These are phyloP conservation scores for Phasia obesa DNA, from an alignment of 2,888 invertebrate genomes.

Conservation along the genomic window DNA sequence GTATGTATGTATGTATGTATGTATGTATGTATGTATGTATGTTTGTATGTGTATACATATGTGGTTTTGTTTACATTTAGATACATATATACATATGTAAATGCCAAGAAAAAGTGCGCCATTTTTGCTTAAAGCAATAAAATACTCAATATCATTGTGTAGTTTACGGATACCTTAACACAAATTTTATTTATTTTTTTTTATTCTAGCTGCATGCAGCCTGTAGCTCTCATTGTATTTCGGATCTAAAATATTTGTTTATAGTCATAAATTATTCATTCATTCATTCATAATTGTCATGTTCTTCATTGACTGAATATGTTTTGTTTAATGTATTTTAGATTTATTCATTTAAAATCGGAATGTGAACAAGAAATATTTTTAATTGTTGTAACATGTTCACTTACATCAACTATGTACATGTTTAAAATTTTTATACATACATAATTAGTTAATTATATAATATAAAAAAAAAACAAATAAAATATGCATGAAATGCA, in stretches of 20 bases:
- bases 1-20: too few species aligned
- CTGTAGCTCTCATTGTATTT: slow-evolving; percentile 11
- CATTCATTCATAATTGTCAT: slow-evolving; percentile 60
- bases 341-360: slow-evolving; percentile 43
- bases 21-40: too few species aligned
- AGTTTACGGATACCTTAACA: background rate
- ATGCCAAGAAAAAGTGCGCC: too few species aligned
- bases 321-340: slow-evolving; percentile 10
- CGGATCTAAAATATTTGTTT: slow-evolving; percentile 26
- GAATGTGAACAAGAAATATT: slow-evolving; percentile 45
- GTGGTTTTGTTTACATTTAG: too few species aligned
- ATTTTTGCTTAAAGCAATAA: too few species aligned
- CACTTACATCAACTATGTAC: slow-evolving; percentile 31
- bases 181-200: slow-evolving; percentile 23
- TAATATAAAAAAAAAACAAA: background rate
- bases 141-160: too few species aligned
- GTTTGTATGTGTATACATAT: too few species aligned
- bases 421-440: slow-evolving; percentile 29
- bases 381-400: slow-evolving; percentile 42
- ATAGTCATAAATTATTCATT: slow-evolving; percentile 39
- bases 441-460: background rate
- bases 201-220: slow-evolving; percentile 44
- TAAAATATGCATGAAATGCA: background rate
- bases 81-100: background rate
- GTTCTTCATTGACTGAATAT: slow-evolving; percentile 42